Base-by-base conservation (phyloP, 2,797 vertebrate species). In the Botia almorhae region DNA sequence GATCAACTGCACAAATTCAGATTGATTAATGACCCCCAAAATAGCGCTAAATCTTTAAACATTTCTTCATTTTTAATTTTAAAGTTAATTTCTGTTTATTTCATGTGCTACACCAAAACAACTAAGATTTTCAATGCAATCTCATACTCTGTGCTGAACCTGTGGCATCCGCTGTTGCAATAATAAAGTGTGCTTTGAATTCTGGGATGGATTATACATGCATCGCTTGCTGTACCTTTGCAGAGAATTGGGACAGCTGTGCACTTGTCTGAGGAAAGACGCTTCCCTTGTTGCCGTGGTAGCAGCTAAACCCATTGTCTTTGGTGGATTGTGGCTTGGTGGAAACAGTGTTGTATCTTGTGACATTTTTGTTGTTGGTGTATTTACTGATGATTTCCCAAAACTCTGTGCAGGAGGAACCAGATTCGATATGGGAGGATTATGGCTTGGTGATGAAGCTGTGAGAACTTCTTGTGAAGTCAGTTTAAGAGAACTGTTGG, bases 181-280 rank as follows among this genome's bases (percentile, higher is more conserved):
- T 3, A 36, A 1, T 19, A 50, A 21, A 56, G 1, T 13, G 6
- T 7, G 17, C 12, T 76, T 76, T 0, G 3, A 12, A 43, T 26
- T n/a, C 11, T 16, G 11, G 0, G 3, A 69, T 3, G n/a, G 13
- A 11, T 12, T 8, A 77, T 17, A n/a, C 36, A 21, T 26, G 8
- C 7, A 65, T 19, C 73, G 48, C 17, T 58, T 12, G 26, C 14
- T 78, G 87, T 84, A 94, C 94, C 92, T 93, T 13, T 87, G 87
- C 61, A 93, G 63, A 61, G 82, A 23, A 0, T 91, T 90, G 0
- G 93, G 93, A 60, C 92, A 93, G 85, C 92, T 93, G 77, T 90
- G 87, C 39, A 92, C 92, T 36, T 91, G 92, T 39, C 88, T 87
- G 51, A 94, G 90, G 3, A 85, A 82, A 0, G 87, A 84, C 0